These are phyloP conservation scores for Molossus alvarezi DNA, from an alignment of 2,797 vertebrate species.

Conservation along the genomic window DNA sequence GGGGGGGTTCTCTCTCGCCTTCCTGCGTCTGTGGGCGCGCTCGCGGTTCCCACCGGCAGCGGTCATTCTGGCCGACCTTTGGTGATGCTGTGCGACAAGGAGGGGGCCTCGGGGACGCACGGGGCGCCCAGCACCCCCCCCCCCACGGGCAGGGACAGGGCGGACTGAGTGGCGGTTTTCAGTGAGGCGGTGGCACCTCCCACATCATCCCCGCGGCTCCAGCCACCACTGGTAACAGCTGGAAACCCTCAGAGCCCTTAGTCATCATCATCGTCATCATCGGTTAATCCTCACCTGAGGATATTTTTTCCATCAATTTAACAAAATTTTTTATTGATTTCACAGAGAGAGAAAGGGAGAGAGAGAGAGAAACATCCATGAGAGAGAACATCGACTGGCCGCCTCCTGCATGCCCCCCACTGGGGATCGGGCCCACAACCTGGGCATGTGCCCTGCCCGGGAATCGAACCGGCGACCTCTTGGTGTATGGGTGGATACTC, in stretches of 20 bases:
- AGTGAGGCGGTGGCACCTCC: accelerated
- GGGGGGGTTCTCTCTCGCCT: background rate
- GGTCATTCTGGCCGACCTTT: accelerated
- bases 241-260: background rate
- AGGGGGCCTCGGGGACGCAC: background rate
- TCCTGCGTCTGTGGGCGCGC: background rate
- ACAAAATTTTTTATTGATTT: no score
- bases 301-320: no score
- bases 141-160: accelerated
- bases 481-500: no score
- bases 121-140: accelerated
- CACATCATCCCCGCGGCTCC: accelerated
- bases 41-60: accelerated
- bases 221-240: background rate
- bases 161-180: accelerated
- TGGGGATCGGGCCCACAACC: no score
- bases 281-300: no score
- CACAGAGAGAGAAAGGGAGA: no score
- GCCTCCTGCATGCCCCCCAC: no score
- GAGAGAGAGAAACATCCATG: no score
- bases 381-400: no score
- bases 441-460: no score
- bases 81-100: background rate
- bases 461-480: no score
- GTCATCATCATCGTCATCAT: no score